Evolutionary conservation across 2,113 vertebrate genomes (phyloP), one percentile per base, ranked within the genome.

Genomic region (Scytalopus superciliaris): DNA sequence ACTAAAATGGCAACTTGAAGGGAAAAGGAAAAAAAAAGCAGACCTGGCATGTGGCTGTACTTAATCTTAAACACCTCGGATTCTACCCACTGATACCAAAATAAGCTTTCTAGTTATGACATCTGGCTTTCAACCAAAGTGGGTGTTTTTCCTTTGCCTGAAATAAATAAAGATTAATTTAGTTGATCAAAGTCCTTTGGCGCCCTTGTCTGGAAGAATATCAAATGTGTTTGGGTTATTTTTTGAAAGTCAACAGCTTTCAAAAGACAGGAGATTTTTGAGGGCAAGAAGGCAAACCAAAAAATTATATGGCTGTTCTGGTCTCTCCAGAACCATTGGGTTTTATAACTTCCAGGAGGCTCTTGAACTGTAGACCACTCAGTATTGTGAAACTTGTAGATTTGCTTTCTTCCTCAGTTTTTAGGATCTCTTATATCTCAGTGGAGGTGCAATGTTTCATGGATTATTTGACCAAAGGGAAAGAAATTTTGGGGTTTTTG

Each of bases 121-220:
- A 76, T 49, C 62, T 37, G 31, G 11, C 31, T 74, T 82, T 76
- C 56, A 56, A 28, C 25, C 6, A 27, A 76, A 92, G 42, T 16
- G 39, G 4, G 8, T 39, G 23, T 21, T 87, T 77, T 82, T 66
- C 8, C n/a, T 53, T 40, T 82, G 21, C 39, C 49, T 89, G 40
- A 90, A 84, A 84, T 79, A 81, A 87, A 82, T 18, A 59, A 56
- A 84, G 39, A 89, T 49, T 86, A 59, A 62, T 83, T 91, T 69
- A 63, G 44, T 92, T 63, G 15, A 64, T 62, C 49, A 30, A 86
- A 89, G 35, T 56, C 22, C 16, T 77, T 66, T 73, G 55, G 14
- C 1, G 4, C 5, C 24, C 13, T 66, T 76, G 21, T 56, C 40
- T 93, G 59, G 45, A 91, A 90, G 30, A 80, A 77, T 49, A 62